Evolutionary conservation across 2,888 invertebrate species (phyloP).

Genomic region (Pterostichus madidus): DNA sequence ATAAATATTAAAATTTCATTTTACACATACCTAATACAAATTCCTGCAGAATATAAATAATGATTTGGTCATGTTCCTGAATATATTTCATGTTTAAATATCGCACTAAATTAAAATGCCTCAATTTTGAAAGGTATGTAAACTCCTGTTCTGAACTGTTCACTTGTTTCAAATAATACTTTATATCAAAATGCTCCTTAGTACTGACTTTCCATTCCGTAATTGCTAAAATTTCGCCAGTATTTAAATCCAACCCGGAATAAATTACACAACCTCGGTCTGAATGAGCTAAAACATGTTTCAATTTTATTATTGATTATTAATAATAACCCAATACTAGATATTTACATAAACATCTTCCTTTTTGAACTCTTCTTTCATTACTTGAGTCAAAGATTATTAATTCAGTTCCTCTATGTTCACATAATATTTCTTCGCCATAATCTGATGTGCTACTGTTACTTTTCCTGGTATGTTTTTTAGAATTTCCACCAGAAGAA

Average conservation of each 20-base stretch:
- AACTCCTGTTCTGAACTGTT: slow-evolving; percentile 89
- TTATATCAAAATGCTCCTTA: slow-evolving; percentile 74
- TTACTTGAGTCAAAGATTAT: slow-evolving; percentile 80
- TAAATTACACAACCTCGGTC: slow-evolving; percentile 86
- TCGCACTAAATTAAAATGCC: slow-evolving; percentile 86
- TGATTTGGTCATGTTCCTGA: slow-evolving; percentile 81
- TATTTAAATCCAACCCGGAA: slow-evolving; percentile 86
- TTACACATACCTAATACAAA: slow-evolving; percentile 80
- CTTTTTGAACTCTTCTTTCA: slow-evolving; percentile 84
- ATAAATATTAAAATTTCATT: slow-evolving; percentile 36
- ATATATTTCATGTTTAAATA: slow-evolving; percentile 86
- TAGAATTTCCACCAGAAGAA: slow-evolving; percentile 70
- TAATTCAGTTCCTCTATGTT: slow-evolving; percentile 80
- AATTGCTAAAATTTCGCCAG: slow-evolving; percentile 85
- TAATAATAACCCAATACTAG: neutral
- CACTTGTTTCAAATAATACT: slow-evolving; percentile 80
- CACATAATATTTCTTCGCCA: slow-evolving; percentile 79
- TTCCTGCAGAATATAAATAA: slow-evolving; percentile 85
- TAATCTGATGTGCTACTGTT: slow-evolving; percentile 79
- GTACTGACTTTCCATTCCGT: slow-evolving; percentile 86
- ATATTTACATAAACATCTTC: slow-evolving; percentile 85
- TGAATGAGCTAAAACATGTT: slow-evolving; percentile 83
- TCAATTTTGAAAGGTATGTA: slow-evolving; percentile 83
- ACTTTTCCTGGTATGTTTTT: slow-evolving; percentile 68
- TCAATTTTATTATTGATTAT: neutral